Evolutionary conservation across 2,888 invertebrate genomes (phyloP).

Genomic region (Mimas tiliae): DNA sequence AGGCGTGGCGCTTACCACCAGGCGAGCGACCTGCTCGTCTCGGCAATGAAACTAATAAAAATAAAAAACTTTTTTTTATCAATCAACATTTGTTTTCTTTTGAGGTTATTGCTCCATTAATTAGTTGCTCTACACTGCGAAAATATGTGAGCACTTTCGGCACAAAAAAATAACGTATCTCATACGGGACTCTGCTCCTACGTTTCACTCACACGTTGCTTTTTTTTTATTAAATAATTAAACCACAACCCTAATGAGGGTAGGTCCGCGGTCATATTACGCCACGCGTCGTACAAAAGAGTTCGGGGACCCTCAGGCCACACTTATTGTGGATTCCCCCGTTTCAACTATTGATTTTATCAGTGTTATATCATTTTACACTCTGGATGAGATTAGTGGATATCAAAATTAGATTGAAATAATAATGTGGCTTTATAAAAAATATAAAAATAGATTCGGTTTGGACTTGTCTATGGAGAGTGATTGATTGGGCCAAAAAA

Average conservation of each 20-base stretch:
- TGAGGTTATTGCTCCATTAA: no score
- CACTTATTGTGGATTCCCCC: conserved; percentile 63
- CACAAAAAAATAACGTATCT: no score
- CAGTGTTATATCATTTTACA: conserved; percentile 68
- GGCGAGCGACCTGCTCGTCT: no score
- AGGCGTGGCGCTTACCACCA: no score
- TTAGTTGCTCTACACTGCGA: no score
- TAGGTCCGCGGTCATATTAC: conserved; percentile 68
- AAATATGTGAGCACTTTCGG: no score
- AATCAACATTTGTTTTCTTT: no score
- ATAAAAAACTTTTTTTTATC: no score
- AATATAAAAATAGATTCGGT: background rate
- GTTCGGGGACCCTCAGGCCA: conserved; percentile 57
- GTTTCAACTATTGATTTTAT: conserved; percentile 70
- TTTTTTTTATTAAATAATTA: conserved; percentile 55
- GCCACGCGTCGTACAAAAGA: conserved; percentile 66
- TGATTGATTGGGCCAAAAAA: background rate
- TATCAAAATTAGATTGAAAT: conserved; percentile 26
- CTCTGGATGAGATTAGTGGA: conserved; percentile 42
- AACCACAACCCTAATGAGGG: conserved; percentile 68
- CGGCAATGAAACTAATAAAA: no score
- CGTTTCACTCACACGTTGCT: background rate
- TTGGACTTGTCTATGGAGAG: background rate
- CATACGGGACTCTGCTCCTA: no score
- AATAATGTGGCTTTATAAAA: conserved; percentile 3